Percentiles rank a stretch among this genome's conserved stretches.
These are phyloP conservation scores for Lasiommata megera DNA, from an alignment of 2,888 invertebrate species.

Conservation along the genomic window DNA sequence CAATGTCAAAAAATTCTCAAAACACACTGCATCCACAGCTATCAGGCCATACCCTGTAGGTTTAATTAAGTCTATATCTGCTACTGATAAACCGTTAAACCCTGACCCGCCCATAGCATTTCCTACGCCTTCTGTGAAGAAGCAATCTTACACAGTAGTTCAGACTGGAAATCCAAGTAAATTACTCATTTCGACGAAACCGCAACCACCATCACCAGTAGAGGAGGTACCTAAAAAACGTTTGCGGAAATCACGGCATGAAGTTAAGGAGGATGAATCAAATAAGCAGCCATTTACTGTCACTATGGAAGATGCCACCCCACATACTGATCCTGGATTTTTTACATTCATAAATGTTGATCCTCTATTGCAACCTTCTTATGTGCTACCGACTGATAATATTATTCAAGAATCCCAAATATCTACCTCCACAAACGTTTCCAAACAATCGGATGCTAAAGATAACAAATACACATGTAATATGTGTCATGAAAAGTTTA, in stretches of 20 bases:
- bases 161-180: slow-evolving; percentile 73
- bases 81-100: slow-evolving; percentile 39
- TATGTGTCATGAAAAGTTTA: slow-evolving; percentile 63
- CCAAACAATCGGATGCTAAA: slow-evolving; percentile 38
- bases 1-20: slow-evolving; percentile 19
- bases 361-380: slow-evolving; percentile 65
- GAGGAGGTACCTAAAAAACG: slow-evolving; percentile 52
- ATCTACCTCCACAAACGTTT: slow-evolving; percentile 56
- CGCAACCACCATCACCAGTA: slow-evolving; percentile 37
- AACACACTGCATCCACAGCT: background rate
- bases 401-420: slow-evolving; percentile 75
- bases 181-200: slow-evolving; percentile 69
- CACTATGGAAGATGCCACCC: slow-evolving; percentile 50
- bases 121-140: slow-evolving; percentile 66
- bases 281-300: slow-evolving; percentile 49
- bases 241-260: slow-evolving; percentile 44
- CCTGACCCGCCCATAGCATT: slow-evolving; percentile 43
- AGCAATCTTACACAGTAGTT: slow-evolving; percentile 69
- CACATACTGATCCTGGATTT: slow-evolving; percentile 53
- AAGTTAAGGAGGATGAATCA: slow-evolving; percentile 25
- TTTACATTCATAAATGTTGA: slow-evolving; percentile 75
- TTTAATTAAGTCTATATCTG: slow-evolving; percentile 55
- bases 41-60: slow-evolving; percentile 67
- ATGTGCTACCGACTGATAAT: slow-evolving; percentile 67
- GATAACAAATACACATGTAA: slow-evolving; percentile 60